These are phyloP conservation scores for Campoletis sonorensis DNA, from an alignment of 1,140 invertebrate species.

Conservation along the genomic window DNA sequence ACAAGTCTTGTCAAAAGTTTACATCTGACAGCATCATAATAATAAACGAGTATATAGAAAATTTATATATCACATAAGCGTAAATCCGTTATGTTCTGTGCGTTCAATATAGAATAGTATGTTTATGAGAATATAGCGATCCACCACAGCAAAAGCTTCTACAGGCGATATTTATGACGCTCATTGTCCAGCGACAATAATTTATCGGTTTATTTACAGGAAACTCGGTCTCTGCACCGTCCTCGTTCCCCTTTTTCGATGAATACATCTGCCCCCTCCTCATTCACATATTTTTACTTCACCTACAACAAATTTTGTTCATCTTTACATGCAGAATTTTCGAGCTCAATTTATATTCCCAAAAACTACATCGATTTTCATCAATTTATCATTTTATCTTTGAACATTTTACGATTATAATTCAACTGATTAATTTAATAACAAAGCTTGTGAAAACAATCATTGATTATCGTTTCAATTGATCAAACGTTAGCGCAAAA, in stretches of 20 bases:
- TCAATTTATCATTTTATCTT: no score
- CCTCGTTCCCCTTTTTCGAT: not conserved
- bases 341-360: not conserved
- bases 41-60: not conserved
- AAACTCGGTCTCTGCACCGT: not conserved
- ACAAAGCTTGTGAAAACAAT: no score
- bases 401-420: not conserved
- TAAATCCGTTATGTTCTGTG: not conserved
- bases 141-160: conserved; percentile 36
- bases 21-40: no score
- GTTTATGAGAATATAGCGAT: conserved; percentile 17
- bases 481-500: no score
- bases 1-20: no score
- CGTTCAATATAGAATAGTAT: not conserved
- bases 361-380: not conserved
- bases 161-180: conserved; percentile 60
- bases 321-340: not conserved
- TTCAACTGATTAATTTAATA: no score
- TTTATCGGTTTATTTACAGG: conserved; percentile 61
- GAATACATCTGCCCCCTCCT: not conserved
- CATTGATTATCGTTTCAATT: no score
- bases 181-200: conserved; percentile 63
- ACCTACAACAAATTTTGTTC: not conserved
- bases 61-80: conserved; percentile 13
- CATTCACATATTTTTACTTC: not conserved